Conservation (phyloP, 2,888 invertebrate genomes). For the Dryomyza anilis region DNA sequence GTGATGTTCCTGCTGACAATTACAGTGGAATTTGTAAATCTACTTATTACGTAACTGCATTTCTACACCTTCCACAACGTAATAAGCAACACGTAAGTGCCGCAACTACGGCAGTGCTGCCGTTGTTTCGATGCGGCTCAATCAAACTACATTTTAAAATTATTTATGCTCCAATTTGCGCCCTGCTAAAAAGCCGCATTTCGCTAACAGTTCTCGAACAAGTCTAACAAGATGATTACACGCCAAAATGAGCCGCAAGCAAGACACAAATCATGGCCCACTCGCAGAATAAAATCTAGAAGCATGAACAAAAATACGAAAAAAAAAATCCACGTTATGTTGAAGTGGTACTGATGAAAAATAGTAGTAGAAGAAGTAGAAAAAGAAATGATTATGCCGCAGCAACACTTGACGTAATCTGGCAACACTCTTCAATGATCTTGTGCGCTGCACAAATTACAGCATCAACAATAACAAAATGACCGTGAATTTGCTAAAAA, state of each 20-base stretch:
- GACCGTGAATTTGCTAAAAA: conserved; percentile 21
- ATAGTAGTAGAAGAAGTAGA: neutral
- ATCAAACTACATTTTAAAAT: conserved; percentile 35
- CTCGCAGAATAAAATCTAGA: too few species aligned
- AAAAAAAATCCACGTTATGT: neutral
- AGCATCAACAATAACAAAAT: conserved; percentile 1
- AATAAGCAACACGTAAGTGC: neutral
- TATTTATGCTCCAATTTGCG: conserved; percentile 37
- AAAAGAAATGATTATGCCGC: conserved; percentile 21
- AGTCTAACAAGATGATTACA: conserved; percentile 26
- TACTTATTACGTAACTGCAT: conserved; percentile 16
- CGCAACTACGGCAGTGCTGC: neutral
- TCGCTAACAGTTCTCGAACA: conserved; percentile 5
- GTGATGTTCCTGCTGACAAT: conserved; percentile 7
- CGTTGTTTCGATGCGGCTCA: conserved; percentile 9
- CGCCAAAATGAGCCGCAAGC: conserved; percentile 18
- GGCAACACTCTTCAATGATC: conserved; percentile 14
- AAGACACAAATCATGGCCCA: conserved; percentile 20
- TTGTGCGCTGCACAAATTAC: neutral
- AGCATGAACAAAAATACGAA: neutral
- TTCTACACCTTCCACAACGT: neutral
- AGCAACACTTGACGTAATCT: conserved; percentile 18
- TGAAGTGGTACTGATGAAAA: too few species aligned
- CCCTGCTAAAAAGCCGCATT: conserved; percentile 3
- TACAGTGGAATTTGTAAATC: conserved; percentile 8